Evolutionary conservation across 2,797 vertebrate species (phyloP).

Genomic region (Ptychobarbus kaznakovi): DNA sequence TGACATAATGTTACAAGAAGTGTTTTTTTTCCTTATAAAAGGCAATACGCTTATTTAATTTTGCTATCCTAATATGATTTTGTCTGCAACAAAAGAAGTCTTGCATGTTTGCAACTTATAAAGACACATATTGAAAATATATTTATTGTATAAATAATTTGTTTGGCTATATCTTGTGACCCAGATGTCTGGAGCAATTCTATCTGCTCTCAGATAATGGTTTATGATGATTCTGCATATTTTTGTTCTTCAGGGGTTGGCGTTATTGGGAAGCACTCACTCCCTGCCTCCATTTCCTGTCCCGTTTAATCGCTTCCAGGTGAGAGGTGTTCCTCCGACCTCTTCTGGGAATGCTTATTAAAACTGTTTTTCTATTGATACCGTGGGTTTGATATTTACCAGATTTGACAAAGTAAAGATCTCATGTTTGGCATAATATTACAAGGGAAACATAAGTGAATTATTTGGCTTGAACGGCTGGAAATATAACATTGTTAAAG

Average conservation of each 20-base stretch:
- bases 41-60: background rate
- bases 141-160: constrained; percentile 16
- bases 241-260: constrained; percentile 66
- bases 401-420: constrained; percentile 80
- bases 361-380: constrained; percentile 78
- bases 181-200: constrained; percentile 71
- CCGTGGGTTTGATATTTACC: constrained; percentile 78
- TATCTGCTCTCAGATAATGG: constrained; percentile 64
- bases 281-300: constrained; percentile 78
- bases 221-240: constrained; percentile 78
- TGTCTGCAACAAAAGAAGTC: background rate
- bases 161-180: constrained; percentile 58
- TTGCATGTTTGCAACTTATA: background rate
- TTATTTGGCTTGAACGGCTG: constrained; percentile 75
- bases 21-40: background rate
- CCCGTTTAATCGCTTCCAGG: constrained; percentile 78
- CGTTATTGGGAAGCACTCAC: constrained; percentile 75
- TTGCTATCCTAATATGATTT: background rate
- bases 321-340: constrained; percentile 72
- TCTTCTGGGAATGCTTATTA: constrained; percentile 76
- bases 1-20: background rate
- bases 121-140: background rate
- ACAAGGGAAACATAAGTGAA: constrained; percentile 78
- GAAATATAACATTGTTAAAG: constrained; percentile 76
- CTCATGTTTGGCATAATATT: constrained; percentile 80